These are phyloP conservation scores for Mixornis gularis DNA, from an alignment of 2,113 vertebrate species.

Conservation along the genomic window DNA sequence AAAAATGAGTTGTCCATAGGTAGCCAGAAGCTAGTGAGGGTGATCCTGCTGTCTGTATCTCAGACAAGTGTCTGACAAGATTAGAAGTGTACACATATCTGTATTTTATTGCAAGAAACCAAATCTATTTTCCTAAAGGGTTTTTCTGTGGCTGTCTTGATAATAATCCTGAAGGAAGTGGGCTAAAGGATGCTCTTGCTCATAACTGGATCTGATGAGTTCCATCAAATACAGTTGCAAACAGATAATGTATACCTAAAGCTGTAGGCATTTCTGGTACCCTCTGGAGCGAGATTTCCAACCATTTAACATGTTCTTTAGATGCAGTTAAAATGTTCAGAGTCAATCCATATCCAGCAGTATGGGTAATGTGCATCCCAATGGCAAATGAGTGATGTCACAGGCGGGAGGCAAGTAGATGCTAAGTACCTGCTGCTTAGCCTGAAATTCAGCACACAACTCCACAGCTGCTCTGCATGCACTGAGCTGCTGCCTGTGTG, in stretches of 20 bases:
- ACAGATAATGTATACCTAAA: neutral
- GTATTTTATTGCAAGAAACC: neutral
- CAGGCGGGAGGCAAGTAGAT: neutral
- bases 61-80: neutral
- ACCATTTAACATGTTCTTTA: neutral
- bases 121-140: neutral
- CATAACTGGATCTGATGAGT: neutral
- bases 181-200: neutral
- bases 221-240: rapidly evolving
- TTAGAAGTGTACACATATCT: neutral
- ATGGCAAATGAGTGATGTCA: neutral
- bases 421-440: neutral
- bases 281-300: neutral
- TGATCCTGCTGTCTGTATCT: neutral
- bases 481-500: neutral
- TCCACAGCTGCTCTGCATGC: neutral
- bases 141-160: neutral
- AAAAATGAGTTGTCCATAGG: neutral
- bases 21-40: neutral
- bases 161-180: neutral
- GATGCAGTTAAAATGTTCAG: neutral
- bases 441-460: neutral
- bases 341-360: neutral
- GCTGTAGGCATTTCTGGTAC: neutral
- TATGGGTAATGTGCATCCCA: neutral